phyloP scores from a whole-genome alignment of 1,140 invertebrate species.

The Bombus impatiens region DNA sequence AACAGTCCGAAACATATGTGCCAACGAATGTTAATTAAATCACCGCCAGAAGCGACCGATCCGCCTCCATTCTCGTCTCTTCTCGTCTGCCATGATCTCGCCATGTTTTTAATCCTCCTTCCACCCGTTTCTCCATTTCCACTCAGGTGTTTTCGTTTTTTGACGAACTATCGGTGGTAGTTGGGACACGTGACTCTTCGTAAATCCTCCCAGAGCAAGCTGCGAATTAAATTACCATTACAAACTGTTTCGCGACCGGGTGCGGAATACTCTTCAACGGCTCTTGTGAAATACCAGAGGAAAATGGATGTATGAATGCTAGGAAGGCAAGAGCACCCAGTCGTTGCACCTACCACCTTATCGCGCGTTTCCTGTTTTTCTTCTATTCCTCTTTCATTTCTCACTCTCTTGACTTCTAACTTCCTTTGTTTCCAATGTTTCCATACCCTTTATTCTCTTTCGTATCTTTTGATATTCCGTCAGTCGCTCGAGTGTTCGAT shows the following conservation, averaged over 20 bases:
- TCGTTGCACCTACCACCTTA: conserved; percentile 19
- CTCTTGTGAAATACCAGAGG: conserved; percentile 19
- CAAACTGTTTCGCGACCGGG: conserved; percentile 6
- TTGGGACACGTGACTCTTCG: background rate
- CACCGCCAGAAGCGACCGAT: conserved; percentile 34
- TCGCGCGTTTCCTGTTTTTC: background rate
- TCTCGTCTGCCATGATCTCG: no score
- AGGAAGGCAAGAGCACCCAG: background rate
- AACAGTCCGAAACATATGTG: conserved; percentile 23
- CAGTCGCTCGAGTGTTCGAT: background rate
- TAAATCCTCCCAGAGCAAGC: background rate
- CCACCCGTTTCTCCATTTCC: background rate
- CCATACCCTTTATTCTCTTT: background rate
- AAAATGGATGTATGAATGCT: conserved; percentile 29
- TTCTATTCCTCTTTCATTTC: background rate
- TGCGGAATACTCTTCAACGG: background rate
- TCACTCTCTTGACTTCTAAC: background rate
- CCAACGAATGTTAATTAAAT: conserved; percentile 59
- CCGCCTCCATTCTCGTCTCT: background rate
- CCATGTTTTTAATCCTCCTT: background rate
- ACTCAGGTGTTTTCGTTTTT: background rate
- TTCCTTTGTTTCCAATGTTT: background rate
- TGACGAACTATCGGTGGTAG: background rate
- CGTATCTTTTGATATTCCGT: background rate
- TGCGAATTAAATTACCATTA: conserved; percentile 41